These are phyloP conservation scores for Acutogordius australiensis DNA, from an alignment of 2,888 invertebrate genomes.

Conservation along the genomic window DNA sequence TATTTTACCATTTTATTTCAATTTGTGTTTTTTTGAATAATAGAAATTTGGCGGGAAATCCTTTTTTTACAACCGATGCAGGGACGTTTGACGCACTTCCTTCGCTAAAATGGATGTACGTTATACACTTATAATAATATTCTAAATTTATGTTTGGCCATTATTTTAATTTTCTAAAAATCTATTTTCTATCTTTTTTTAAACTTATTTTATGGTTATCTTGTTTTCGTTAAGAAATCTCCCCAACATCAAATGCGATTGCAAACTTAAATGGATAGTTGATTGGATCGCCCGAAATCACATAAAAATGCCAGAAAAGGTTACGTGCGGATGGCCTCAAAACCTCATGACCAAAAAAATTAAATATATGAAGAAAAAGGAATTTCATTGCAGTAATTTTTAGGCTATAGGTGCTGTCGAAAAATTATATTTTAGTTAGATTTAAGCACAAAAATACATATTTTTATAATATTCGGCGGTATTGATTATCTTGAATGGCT, in stretches of 20 bases:
- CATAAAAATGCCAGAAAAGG: background rate
- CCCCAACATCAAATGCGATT: background rate
- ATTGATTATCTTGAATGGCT: no score
- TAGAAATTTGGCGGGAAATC: conserved; percentile 5
- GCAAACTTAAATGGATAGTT: conserved; percentile 3
- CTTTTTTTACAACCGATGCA: background rate
- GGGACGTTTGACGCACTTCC: conserved; percentile 3
- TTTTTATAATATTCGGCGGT: no score
- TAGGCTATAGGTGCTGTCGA: no score
- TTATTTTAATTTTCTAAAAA: background rate
- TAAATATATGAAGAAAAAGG: background rate
- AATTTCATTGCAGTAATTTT: conserved; percentile 3
- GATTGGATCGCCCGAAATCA: background rate
- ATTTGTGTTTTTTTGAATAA: no score
- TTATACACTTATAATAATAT: background rate
- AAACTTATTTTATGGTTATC: background rate
- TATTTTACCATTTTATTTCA: no score
- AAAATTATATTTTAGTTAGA: no score
- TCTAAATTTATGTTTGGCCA: background rate
- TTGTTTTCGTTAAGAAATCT: background rate
- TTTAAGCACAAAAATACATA: no score
- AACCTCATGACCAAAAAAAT: background rate
- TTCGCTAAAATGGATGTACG: conserved; percentile 8
- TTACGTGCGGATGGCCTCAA: background rate
- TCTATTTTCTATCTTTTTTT: background rate